Conservation (phyloP, 2,888 invertebrate species). For the Toxonevra muliebris region DNA sequence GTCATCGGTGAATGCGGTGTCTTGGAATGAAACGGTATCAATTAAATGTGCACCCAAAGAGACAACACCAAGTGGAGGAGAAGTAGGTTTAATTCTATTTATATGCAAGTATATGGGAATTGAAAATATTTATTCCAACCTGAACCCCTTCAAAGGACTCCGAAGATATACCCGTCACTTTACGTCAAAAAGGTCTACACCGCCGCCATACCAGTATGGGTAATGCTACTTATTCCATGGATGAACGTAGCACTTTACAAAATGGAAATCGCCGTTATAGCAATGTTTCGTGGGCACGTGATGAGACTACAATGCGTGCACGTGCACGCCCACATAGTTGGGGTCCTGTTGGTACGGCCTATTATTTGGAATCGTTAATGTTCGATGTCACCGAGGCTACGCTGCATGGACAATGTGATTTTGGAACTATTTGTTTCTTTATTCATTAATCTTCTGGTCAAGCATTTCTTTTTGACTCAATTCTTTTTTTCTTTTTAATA, state of each 20-base stretch:
- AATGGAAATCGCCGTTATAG: constrained; percentile 52
- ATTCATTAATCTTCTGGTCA: constrained; percentile 10
- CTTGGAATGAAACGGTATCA: constrained; percentile 64
- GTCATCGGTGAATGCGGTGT: constrained; percentile 63
- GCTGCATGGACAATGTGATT: constrained; percentile 90
- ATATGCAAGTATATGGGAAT: too few relatives aligned
- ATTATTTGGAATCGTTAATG: constrained; percentile 75
- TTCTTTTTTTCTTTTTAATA: constrained; percentile 29
- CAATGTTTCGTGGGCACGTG: constrained; percentile 55
- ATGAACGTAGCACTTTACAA: constrained; percentile 46
- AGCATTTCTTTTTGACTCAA: constrained; percentile 13
- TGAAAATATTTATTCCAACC: too few relatives aligned
- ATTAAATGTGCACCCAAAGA: constrained; percentile 50
- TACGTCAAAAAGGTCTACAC: constrained; percentile 56
- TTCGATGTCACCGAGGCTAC: constrained; percentile 79
- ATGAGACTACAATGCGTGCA: constrained; percentile 47
- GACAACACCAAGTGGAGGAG: constrained; percentile 27
- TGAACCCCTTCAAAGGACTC: constrained; percentile 42
- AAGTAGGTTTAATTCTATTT: constrained; percentile 11
- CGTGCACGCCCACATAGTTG: constrained; percentile 61
- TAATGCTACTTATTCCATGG: constrained; percentile 57
- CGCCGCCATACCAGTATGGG: constrained; percentile 62
- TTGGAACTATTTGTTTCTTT: constrained; percentile 23
- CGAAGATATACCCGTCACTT: constrained; percentile 52
- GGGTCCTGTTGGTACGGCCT: constrained; percentile 63